Evolutionary conservation across 2,113 vertebrate species (phyloP).

Genomic region (Oncorhynchus tshawytscha): DNA sequence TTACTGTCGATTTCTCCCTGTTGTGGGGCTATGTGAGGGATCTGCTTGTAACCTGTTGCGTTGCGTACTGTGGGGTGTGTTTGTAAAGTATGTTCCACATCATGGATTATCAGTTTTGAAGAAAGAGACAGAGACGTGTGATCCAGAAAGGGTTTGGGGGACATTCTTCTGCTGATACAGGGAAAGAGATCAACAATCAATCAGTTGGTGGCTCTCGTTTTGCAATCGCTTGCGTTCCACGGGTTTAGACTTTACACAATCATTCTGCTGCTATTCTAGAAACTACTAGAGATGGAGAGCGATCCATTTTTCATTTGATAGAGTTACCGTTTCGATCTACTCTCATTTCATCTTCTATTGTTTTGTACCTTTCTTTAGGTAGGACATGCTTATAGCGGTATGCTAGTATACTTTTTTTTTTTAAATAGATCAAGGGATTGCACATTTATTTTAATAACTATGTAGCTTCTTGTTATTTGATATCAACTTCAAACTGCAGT

Average conservation of each 20-base stretch:
- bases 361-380: not conserved
- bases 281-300: constrained; percentile 8
- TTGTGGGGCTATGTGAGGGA: not conserved
- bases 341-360: not conserved
- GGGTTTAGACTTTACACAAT: not conserved
- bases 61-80: not conserved
- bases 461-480: too few relatives aligned
- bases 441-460: too few relatives aligned
- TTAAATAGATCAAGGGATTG: too few relatives aligned
- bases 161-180: not conserved
- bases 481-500: too few relatives aligned
- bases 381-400: not conserved
- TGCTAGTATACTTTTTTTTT: too few relatives aligned
- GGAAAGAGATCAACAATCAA: not conserved
- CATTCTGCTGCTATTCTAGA: constrained; percentile 24
- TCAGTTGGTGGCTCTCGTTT: not conserved
- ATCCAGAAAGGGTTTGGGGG: not conserved
- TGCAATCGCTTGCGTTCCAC: not conserved
- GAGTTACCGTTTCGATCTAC: constrained; percentile 3
- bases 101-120: not conserved
- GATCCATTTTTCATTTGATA: not conserved
- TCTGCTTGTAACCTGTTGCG: not conserved
- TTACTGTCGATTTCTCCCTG: not conserved
- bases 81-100: not conserved
- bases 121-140: not conserved